Evolutionary conservation across 2,888 invertebrate genomes (phyloP), one percentile per base, ranked within the genome.

Genomic region (Pristionchus arcanus): DNA sequence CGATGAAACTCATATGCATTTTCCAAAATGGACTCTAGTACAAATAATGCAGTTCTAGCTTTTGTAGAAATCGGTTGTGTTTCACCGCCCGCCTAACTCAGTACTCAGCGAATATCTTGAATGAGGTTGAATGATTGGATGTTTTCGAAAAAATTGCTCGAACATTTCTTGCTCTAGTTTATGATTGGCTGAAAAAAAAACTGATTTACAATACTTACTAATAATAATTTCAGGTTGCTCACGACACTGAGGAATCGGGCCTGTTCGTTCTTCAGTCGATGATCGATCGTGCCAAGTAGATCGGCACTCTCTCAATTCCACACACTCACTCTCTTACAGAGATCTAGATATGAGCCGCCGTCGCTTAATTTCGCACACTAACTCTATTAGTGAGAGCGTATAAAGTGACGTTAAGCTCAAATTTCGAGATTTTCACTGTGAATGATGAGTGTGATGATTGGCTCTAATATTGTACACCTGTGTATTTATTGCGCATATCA

Each of bases 191-290:
- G 42, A 49, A 49, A 49, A 49, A 49, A 49, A 49, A 11, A 49
- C 9, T 49, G 13, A 49, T 5, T 59, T 13, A 71, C 16, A 25
- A 74, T 37, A n/a, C n/a, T n/a, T n/a, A n/a, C n/a, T n/a, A 37
- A 16, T 83, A 7, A 3, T 53, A 19, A 9, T 63, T 90, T 87
- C 87, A 92, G 92, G 92, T 93, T 28, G 93, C 93, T 31, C 91
- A 92, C 86, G 93, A 93, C 89, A 92, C 92, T 19, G 92, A 92
- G 28, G 93, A 93, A 90, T 90, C 92, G 21, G 91, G 92, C 4
- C 91, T 92, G 87, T 92, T 90, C 90, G 92, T 92, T 90, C 83
- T 92, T 42, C 49, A 90, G 19, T 59, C 81, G n/a, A 83, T 85
- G 55, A 90, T 85, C 21, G 63, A 84, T 83, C 31, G 53, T 3